Evolutionary conservation across 2,113 vertebrate species (phyloP).

Genomic region (Corynorhinus townsendii): DNA sequence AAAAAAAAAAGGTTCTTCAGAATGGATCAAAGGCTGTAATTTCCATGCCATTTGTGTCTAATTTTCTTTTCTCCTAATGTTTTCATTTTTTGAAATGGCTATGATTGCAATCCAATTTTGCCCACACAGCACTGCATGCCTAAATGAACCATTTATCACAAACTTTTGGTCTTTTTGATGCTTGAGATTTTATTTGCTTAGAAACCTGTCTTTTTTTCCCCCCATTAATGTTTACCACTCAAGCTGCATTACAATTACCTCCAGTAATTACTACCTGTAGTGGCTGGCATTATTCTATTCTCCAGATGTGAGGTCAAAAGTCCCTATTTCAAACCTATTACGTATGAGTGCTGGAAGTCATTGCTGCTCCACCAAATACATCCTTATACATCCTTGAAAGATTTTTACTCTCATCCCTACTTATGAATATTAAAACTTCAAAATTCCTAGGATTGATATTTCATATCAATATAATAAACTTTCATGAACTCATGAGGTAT

Average conservation of each 20-base stretch:
- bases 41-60: constrained; percentile 84
- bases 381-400: constrained; percentile 40
- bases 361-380: constrained; percentile 61
- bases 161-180: constrained; percentile 81
- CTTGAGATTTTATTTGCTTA: constrained; percentile 80
- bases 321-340: constrained; percentile 74
- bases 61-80: constrained; percentile 85
- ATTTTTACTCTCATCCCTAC: constrained; percentile 10
- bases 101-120: constrained; percentile 85
- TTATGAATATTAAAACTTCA: constrained; percentile 23
- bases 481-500: neutral
- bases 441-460: neutral
- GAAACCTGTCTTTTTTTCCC: constrained; percentile 68
- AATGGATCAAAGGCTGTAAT: constrained; percentile 84
- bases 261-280: constrained; percentile 83
- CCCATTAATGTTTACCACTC: constrained; percentile 77
- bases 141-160: constrained; percentile 83
- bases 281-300: constrained; percentile 74
- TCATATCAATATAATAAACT: neutral
- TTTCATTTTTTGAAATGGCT: constrained; percentile 82
- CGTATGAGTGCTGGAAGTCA: constrained; percentile 64
- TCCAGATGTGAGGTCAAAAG: constrained; percentile 75
- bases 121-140: constrained; percentile 80
- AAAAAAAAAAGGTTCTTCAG: constrained; percentile 77
- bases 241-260: constrained; percentile 77